These are phyloP conservation scores for Rhinolophus ferrumequinum DNA, from an alignment of 2,113 vertebrate genomes.

Conservation along the genomic window DNA sequence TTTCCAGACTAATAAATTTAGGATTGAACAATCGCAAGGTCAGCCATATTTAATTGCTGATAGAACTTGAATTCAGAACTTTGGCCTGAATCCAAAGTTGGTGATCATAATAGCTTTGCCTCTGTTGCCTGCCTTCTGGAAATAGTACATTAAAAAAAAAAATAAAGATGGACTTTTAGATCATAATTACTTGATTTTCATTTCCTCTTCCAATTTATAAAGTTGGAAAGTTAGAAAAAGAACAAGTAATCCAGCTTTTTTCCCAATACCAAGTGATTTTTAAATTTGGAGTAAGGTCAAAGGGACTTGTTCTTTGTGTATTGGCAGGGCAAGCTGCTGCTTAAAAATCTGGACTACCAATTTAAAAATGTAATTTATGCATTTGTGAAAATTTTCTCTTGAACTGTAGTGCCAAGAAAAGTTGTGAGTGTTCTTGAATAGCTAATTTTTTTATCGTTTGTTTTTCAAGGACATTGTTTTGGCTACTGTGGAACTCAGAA, in stretches of 20 bases:
- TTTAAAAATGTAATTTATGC: neutral
- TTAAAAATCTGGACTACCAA: neutral
- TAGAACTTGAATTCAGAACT: neutral
- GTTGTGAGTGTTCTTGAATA: neutral
- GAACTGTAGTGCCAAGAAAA: neutral
- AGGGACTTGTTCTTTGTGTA: neutral
- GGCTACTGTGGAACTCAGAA: neutral
- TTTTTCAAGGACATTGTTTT: neutral
- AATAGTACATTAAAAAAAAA: neutral
- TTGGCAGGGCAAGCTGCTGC: neutral
- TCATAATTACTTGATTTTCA: conserved; percentile 23
- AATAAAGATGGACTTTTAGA: neutral
- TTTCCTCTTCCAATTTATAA: neutral
- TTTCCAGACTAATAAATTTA: neutral
- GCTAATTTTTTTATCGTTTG: neutral
- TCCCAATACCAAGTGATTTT: neutral
- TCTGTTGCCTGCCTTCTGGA: neutral
- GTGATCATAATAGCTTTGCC: neutral
- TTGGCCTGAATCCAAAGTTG: neutral
- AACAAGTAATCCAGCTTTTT: neutral
- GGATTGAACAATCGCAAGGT: neutral
- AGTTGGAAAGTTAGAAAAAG: neutral
- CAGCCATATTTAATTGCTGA: neutral
- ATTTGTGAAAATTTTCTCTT: neutral
- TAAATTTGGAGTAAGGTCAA: neutral